phyloP scores from a whole-genome alignment of 2,113 vertebrate genomes.

The Hyaena hyaena region DNA sequence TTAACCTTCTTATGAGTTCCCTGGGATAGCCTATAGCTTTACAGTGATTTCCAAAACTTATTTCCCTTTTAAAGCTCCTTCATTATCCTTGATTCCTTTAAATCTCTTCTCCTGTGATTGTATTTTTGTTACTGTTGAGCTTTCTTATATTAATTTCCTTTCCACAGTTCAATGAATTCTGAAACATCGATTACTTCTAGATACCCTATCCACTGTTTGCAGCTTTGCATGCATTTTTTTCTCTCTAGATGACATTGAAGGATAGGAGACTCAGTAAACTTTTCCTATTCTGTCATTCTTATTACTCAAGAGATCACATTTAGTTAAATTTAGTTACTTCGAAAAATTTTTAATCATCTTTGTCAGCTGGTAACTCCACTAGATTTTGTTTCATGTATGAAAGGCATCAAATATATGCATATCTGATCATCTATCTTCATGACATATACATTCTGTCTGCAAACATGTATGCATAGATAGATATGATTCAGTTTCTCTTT shows the following conservation, averaged over 20 bases:
- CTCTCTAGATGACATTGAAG: neutral
- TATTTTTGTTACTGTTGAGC: neutral
- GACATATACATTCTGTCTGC: neutral
- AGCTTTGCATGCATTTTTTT: neutral
- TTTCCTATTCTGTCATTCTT: neutral
- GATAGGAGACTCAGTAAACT: neutral
- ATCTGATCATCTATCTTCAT: neutral
- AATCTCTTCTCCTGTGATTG: neutral
- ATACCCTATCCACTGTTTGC: constrained; percentile 9
- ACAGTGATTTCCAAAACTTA: neutral
- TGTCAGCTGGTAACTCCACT: neutral
- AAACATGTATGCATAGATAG: neutral
- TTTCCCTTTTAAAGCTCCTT: neutral
- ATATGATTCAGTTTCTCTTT: constrained; percentile 13
- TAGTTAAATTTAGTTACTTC: constrained; percentile 14
- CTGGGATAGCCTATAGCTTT: neutral
- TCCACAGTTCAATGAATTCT: neutral
- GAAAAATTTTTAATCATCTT: neutral
- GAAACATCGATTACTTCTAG: constrained; percentile 3
- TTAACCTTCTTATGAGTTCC: neutral
- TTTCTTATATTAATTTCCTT: constrained; percentile 49
- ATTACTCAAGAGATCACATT: neutral
- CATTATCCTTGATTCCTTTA: neutral
- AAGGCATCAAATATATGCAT: neutral
- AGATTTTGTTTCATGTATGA: neutral